These are phyloP conservation scores for Leucophenga montana DNA, from an alignment of 2,888 invertebrate genomes.

Conservation along the genomic window DNA sequence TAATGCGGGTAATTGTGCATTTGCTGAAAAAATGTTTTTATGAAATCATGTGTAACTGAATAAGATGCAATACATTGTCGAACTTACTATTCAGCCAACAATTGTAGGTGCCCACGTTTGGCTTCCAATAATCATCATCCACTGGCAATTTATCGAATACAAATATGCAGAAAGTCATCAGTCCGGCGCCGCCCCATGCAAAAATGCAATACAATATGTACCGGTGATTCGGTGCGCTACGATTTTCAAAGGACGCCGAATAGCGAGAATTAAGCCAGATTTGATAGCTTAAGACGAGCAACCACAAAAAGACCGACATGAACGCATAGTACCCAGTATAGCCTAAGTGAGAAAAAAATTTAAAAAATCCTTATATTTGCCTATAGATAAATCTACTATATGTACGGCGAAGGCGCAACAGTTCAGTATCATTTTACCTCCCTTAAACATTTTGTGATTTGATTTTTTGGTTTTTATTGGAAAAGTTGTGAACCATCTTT, in stretches of 20 bases:
- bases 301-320: slow-evolving; percentile 86
- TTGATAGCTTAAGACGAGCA: slow-evolving; percentile 87
- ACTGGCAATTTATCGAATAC: slow-evolving; percentile 51
- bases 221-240: slow-evolving; percentile 34
- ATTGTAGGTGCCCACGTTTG: slow-evolving; percentile 72
- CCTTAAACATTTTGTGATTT: too few relatives aligned
- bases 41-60: neutral
- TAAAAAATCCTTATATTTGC: neutral
- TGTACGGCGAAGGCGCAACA: too few relatives aligned
- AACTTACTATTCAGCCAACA: slow-evolving; percentile 76
- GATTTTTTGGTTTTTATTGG: too few relatives aligned
- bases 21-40: neutral
- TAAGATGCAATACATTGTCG: neutral
- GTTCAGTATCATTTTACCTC: too few relatives aligned
- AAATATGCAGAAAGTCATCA: slow-evolving; percentile 35
- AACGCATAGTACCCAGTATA: slow-evolving; percentile 78
- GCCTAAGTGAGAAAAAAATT: slow-evolving; percentile 40
- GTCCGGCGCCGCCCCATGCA: slow-evolving; percentile 46
- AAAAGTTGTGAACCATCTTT: too few relatives aligned
- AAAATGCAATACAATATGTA: slow-evolving; percentile 51
- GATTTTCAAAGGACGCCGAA: too few relatives aligned
- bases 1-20: neutral
- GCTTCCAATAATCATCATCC: slow-evolving; percentile 57
- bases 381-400: neutral
- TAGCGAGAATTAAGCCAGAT: slow-evolving; percentile 77